A percentile compares a stretch with the other conserved stretches of the same genome.
Conservation (phyloP, 2,113 vertebrate species). For the Machaerirhynchus nigripectus region DNA sequence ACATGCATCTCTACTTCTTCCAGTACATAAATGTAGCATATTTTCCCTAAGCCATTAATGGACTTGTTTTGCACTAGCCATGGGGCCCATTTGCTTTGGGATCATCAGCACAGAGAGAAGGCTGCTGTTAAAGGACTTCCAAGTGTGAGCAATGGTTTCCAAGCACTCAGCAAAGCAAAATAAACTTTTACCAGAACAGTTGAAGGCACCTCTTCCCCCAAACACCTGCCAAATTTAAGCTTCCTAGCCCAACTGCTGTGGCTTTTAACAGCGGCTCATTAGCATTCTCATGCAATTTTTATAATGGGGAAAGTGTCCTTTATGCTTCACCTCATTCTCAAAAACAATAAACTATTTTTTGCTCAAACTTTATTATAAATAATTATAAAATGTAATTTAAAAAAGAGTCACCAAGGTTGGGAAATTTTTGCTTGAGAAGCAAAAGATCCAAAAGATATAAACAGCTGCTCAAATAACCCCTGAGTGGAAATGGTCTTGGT, state of each 20-base stretch:
- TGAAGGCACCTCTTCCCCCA: neutral
- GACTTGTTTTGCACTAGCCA: neutral
- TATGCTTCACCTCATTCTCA: neutral
- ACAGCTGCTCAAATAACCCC: neutral
- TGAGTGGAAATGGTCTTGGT: neutral
- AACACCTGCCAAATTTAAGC: constrained; percentile 4
- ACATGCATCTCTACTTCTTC: neutral
- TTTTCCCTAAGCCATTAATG: neutral
- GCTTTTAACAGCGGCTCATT: neutral
- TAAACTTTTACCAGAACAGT: neutral
- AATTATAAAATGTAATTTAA: neutral
- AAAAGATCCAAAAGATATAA: constrained; percentile 2
- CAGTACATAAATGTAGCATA: neutral
- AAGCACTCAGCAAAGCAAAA: neutral
- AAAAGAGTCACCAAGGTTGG: neutral
- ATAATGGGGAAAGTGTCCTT: neutral
- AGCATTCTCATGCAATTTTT: neutral
- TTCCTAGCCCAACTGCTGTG: neutral
- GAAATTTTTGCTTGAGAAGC: neutral
- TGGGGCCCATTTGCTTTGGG: neutral
- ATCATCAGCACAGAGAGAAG: neutral
- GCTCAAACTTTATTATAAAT: neutral
- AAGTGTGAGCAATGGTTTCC: neutral
- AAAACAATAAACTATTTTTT: neutral
- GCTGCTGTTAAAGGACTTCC: neutral